phyloP scores from a whole-genome alignment of 2,113 vertebrate genomes.

The Pomatostomus ruficeps region DNA sequence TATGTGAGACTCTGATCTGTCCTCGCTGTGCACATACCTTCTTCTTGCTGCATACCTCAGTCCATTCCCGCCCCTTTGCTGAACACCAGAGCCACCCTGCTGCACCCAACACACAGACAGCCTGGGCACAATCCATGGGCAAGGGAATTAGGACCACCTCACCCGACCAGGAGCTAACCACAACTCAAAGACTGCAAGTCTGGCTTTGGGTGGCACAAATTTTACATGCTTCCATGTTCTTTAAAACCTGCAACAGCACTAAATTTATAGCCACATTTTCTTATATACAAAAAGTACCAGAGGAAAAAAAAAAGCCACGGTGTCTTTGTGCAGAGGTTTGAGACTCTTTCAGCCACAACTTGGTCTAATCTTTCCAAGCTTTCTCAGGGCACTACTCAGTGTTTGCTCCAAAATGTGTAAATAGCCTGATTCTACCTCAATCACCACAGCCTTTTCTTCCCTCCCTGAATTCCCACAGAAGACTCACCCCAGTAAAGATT shows the following conservation, averaged over 20 bases:
- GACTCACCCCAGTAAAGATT: constrained; percentile 50
- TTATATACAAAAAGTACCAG: neutral
- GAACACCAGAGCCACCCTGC: neutral
- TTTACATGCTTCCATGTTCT: neutral
- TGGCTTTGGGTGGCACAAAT: neutral
- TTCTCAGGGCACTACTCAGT: neutral
- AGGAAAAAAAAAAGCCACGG: accelerated
- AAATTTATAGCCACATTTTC: neutral
- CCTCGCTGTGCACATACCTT: neutral
- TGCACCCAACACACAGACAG: neutral
- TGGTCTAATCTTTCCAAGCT: neutral
- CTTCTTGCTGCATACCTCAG: neutral
- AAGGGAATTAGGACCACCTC: neutral
- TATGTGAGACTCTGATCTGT: too few species aligned
- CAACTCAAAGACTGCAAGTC: neutral
- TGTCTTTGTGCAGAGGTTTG: neutral
- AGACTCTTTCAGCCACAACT: neutral
- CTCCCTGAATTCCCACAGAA: neutral
- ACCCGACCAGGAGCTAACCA: neutral
- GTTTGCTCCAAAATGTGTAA: neutral
- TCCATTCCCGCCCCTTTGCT: neutral
- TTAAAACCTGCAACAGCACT: neutral
- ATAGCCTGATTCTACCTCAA: neutral
- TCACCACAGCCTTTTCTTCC: neutral
- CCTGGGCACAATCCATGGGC: neutral